Base-by-base conservation (phyloP, 1,140 invertebrate species). In the Chlorops oryzae region DNA sequence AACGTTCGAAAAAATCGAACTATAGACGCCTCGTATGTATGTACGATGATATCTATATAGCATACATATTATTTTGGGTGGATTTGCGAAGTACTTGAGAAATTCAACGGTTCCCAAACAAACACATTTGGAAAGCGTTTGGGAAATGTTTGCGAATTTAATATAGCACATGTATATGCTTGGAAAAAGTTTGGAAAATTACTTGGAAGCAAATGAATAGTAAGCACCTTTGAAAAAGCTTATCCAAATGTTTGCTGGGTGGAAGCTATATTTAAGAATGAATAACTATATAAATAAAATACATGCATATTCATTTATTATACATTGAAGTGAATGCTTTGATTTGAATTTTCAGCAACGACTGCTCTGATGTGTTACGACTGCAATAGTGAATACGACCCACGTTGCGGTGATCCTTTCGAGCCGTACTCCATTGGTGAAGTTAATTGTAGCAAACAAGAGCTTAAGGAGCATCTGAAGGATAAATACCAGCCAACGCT, bases 341-440 rank as follows among this genome's bases (percentile, higher is more conserved):
- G 27, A 2, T 35, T 35, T 27, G 23, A 21, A 32, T 50, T 50
- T 50, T 1, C 54, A 82, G 81, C 78, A 43, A 57, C 74, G 32
- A 65, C 62, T 56, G 68, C 63, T 54, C 52, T 72, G 6, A 71
- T 68, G 58, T 92, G 89, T 65, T 92, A 89, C 61, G 81, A 90
- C 55, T 92, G 89, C 73, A 92, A 92, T 74, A 90, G 88, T 44
- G 81, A 80, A 39, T 90, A 82, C 60, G 89, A 92, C 73, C 86
- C 85, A 18, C 79, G 88, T 58, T 92, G 89, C 62, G 90, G 84
- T 3, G 86, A 91, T 63, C 85, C 87, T 3, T 92, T 93, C 62
- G 82, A 90, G 63, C 73, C 83, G 0, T 88, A 86, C 69, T 87
- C 84, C 39, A 79, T 92, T 45, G 88, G 86, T 15, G 78, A 80